A percentile compares a stretch with the other conserved stretches of the same genome.
These are phyloP conservation scores for Thaumatotibia leucotreta DNA, from an alignment of 1,140 invertebrate species.

Conservation along the genomic window DNA sequence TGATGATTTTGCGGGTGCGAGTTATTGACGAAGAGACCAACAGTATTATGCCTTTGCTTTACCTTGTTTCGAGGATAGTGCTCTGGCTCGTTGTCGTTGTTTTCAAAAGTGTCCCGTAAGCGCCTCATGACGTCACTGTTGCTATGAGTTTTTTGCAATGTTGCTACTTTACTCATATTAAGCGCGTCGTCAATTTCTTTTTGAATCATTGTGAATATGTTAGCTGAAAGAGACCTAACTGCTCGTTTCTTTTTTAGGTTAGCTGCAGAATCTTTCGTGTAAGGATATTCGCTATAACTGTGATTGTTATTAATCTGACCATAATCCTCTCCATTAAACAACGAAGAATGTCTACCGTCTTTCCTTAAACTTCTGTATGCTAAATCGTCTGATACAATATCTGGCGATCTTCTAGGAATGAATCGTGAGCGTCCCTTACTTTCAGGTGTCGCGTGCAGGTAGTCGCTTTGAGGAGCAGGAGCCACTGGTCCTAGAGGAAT, in stretches of 20 bases:
- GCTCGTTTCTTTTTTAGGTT: conserved; percentile 83
- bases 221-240: conserved; percentile 87
- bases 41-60: conserved; percentile 72
- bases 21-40: conserved; percentile 69
- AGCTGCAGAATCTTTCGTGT: conserved; percentile 52
- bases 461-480: conserved; percentile 86
- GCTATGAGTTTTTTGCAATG: conserved; percentile 70
- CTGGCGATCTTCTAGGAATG: conserved; percentile 83
- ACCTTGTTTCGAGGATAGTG: conserved; percentile 68
- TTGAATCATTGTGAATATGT: conserved; percentile 85
- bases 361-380: conserved; percentile 90
- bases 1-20: conserved; percentile 52
- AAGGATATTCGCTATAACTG: conserved; percentile 59
- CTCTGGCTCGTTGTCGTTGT: conserved; percentile 60
- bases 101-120: conserved; percentile 61
- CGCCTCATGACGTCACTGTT: conserved; percentile 69
- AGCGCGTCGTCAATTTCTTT: conserved; percentile 76
- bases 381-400: conserved; percentile 90
- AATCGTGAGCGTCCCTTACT: conserved; percentile 79
- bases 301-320: conserved; percentile 62
- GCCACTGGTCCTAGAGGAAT: conserved; percentile 90
- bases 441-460: conserved; percentile 85
- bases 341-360: conserved; percentile 77
- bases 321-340: conserved; percentile 60
- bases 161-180: conserved; percentile 52